A percentile compares a stretch with the other conserved stretches of the same genome.
Conservation (phyloP, 2,113 vertebrate genomes). For the Rana temporaria region DNA sequence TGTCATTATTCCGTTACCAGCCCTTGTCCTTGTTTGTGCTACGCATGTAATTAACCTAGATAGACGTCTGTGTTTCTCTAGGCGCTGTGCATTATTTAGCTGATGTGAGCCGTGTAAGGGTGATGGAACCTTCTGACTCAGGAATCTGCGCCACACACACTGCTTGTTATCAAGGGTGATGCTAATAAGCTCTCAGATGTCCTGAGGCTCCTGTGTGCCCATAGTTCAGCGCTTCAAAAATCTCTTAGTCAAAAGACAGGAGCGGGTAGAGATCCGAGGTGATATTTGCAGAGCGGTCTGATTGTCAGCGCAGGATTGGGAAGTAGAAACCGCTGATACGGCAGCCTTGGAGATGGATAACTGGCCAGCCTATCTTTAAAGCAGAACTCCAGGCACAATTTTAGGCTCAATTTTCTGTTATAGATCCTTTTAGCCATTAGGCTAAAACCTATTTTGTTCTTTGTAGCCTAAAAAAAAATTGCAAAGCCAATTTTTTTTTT, state of each 20-base stretch:
- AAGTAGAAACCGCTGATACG: constrained; percentile 8
- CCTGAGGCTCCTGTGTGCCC: constrained; percentile 4
- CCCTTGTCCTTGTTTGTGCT: neutral
- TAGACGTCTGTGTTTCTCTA: neutral
- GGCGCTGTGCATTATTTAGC: constrained; percentile 39
- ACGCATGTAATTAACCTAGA: constrained; percentile 41
- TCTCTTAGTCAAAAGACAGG: neutral
- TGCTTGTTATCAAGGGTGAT: constrained; percentile 23
- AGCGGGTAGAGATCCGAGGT: neutral
- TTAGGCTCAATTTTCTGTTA: too few relatives aligned
- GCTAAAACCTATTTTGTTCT: too few relatives aligned
- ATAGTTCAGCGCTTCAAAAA: neutral
- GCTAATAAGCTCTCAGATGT: constrained; percentile 28
- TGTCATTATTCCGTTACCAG: constrained; percentile 17
- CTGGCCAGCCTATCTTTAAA: too few relatives aligned
- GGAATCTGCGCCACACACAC: neutral
- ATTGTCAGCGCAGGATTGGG: neutral
- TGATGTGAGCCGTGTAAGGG: constrained; percentile 1
- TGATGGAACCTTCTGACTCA: constrained; percentile 29
- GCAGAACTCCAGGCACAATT: too few relatives aligned
- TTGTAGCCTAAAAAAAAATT: too few relatives aligned
- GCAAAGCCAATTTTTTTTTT: too few relatives aligned
- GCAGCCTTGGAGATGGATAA: neutral
- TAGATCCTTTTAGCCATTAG: too few relatives aligned
- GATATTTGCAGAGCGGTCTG: constrained; percentile 19